These are phyloP conservation scores for Diaperis boleti DNA, from an alignment of 2,888 invertebrate genomes.

Conservation along the genomic window DNA sequence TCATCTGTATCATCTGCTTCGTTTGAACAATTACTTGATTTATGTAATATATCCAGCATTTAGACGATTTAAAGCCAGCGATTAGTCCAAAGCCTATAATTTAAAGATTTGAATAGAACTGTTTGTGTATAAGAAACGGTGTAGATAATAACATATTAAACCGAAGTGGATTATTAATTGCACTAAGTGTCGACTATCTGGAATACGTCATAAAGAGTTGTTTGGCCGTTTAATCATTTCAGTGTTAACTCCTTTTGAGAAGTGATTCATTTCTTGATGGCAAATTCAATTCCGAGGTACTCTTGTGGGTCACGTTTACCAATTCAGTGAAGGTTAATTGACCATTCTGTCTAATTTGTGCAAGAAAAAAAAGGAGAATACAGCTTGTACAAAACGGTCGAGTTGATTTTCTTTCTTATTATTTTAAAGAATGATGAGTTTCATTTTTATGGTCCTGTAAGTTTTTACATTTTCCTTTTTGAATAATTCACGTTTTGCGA, in stretches of 20 bases:
- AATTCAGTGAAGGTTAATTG: constrained; percentile 37
- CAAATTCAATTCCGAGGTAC: constrained; percentile 31
- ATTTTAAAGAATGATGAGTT: constrained; percentile 4
- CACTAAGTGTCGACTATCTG: no score
- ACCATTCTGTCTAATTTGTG: constrained; percentile 23
- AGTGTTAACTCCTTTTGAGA: constrained; percentile 6
- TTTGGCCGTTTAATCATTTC: constrained; percentile 24
- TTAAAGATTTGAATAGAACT: no score
- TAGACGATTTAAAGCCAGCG: no score
- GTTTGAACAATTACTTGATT: no score
- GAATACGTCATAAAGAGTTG: not conserved
- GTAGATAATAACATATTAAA: constrained; percentile 20
- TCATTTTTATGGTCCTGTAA: constrained; percentile 3
- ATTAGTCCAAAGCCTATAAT: no score
- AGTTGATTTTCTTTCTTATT: constrained; percentile 6
- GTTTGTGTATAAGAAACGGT: not conserved
- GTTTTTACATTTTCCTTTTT: constrained; percentile 18
- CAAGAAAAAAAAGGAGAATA: not conserved
- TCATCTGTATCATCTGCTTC: no score
- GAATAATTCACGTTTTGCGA: constrained; percentile 22
- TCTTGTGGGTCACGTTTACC: constrained; percentile 31
- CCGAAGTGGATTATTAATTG: constrained; percentile 25
- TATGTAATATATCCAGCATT: no score
- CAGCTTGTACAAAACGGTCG: not conserved
- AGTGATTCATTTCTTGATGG: constrained; percentile 11